A percentile compares a stretch with the other conserved stretches of the same genome.
phyloP scores from a whole-genome alignment of 2,113 vertebrate genomes.

The Poeciliopsis turrubarensis region DNA sequence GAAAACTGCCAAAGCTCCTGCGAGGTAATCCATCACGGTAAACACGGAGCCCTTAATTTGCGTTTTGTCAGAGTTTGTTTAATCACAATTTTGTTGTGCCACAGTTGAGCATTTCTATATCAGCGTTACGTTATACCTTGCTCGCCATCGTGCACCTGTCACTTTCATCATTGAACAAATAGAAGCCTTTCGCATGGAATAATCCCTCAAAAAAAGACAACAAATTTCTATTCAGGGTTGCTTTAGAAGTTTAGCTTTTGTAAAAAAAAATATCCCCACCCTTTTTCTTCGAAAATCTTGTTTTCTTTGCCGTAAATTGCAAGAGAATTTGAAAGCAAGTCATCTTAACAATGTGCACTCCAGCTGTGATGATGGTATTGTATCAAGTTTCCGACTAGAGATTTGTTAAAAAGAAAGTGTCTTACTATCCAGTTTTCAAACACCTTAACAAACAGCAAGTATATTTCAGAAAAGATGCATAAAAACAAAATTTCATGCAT shows the following conservation, averaged over 20 bases:
- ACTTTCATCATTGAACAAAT: conserved; percentile 13
- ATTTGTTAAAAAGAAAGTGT: not conserved
- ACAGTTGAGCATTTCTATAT: conserved; percentile 50
- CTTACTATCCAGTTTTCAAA: not conserved
- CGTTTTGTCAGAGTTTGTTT: conserved; percentile 53
- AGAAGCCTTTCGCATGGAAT: conserved; percentile 3
- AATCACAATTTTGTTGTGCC: conserved; percentile 50
- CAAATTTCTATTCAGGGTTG: not conserved
- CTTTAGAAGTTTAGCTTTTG: conserved; percentile 25
- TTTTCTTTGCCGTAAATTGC: not conserved
- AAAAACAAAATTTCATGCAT: not conserved
- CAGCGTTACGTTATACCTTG: conserved; percentile 34
- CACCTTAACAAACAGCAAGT: not conserved
- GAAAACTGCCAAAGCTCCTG: conserved; percentile 22
- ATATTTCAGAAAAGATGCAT: not conserved
- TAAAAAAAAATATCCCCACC: not conserved
- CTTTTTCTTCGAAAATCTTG: not conserved
- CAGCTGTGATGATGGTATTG: not conserved
- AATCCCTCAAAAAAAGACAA: conserved; percentile 21
- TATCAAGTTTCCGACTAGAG: not conserved
- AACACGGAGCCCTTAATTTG: conserved; percentile 49
- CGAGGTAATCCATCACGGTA: conserved; percentile 60
- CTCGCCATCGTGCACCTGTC: conserved; percentile 52
- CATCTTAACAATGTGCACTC: not conserved
- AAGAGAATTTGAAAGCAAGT: not conserved